Conservation (phyloP, 2,797 vertebrate species). For the Pteronotus mesoamericanus region DNA sequence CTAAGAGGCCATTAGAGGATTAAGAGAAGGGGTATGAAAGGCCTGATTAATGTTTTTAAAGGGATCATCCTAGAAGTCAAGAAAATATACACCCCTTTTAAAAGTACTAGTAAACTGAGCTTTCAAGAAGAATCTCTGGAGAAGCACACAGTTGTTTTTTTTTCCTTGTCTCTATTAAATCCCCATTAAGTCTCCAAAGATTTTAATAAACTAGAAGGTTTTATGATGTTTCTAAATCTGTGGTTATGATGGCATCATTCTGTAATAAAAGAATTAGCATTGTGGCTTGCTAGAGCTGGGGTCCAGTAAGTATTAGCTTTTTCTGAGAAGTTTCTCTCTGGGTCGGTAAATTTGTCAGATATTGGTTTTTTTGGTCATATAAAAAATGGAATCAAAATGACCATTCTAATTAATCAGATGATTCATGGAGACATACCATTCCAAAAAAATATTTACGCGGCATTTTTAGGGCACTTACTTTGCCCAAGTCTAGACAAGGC, state of each 20-base stretch:
- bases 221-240: not conserved
- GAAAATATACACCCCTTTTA: not conserved
- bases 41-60: not conserved
- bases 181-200: not conserved
- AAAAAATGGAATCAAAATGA: conserved; percentile 49
- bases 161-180: not conserved
- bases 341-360: conserved; percentile 45
- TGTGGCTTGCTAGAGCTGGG: not conserved
- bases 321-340: conserved; percentile 31
- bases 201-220: not conserved
- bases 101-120: not conserved
- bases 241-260: not conserved
- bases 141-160: not conserved
- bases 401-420: conserved; percentile 42
- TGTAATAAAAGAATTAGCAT: not conserved
- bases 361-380: conserved; percentile 42
- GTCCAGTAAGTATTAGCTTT: not conserved
- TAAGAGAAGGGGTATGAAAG: not conserved
- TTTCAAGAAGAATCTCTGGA: not conserved
- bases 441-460: conserved; percentile 44
- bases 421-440: conserved; percentile 48
- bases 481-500: conserved; percentile 62
- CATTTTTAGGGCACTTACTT: conserved; percentile 42
- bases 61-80: not conserved
- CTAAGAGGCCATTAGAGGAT: not conserved